Base-by-base conservation (phyloP, 1,140 invertebrate genomes). In the Lepidotrigona ventralis region DNA sequence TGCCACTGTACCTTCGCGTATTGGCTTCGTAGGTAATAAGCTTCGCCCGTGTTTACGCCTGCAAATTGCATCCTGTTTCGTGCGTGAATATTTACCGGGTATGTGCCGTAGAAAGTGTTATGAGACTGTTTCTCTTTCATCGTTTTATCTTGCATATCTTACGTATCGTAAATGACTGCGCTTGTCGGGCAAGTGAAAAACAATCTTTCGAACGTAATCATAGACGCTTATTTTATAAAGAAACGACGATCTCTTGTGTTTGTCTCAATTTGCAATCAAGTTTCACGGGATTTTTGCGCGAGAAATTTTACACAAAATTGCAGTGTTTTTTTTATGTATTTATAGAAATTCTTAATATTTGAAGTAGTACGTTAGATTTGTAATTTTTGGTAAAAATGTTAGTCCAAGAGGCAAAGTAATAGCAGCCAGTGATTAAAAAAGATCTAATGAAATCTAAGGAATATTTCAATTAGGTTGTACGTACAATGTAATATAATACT, bases 1-100 rank as follows among this genome's bases (percentile, higher is more conserved):
- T 86, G 82, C 77, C 56, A 77, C 51, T 81, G 77, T 58, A 84
- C 39, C 78, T 81, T 54, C 29, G 78, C 75, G 54, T 78, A 63
- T 79, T 33, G 60, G 23, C 17, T 76, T 86, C 85, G 29, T 46
- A 64, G 72, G 58, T 58, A 84, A 87, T 72, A 71, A 73, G 33
- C 72, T 78, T 86, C 79, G 71, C 72, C 54, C 69, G 66, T 46
- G 23, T 64, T 83, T 83, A 11, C n/a, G 54, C 53, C 21, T 33
- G 70, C 51, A 71, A 87, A 79, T 56, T 87, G 63, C 72, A 53
- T 83, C 58, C 51, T 58, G 81, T 29, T 86, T 86, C 54, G 56
- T 74, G 58, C 26, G 14, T 26, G 68, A 83, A 74, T 63, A 53
- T 71, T n/a, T 60, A 68, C 4, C 29, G n/a, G 23, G 51, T 73